Evolutionary conservation across 2,888 invertebrate species (phyloP), one percentile per base, ranked within the genome.

Genomic region (Tetragnatha montana): DNA sequence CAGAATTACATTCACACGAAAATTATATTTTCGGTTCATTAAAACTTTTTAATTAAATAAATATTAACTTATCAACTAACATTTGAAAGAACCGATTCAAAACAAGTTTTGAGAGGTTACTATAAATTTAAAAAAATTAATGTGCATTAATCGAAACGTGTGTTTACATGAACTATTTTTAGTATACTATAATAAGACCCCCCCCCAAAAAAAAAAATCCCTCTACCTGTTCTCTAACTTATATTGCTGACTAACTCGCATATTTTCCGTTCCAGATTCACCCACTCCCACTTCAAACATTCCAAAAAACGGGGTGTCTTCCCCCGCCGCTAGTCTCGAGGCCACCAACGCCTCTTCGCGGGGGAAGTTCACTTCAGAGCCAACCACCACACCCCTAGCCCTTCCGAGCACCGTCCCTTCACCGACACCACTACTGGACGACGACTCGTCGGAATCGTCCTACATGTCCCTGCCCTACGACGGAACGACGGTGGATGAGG

Each of bases 301-400:
- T 83, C 82, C 88, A 91, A 91, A 91, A 91, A 91, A 89, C 91
- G 88, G 88, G 87, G 87, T 89, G 78, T 81, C 91, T 91, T 91
- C 89, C 89, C 91, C 91, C 91, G 87, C 91, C 83, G 91, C 89
- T 87, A 89, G 82, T 87, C 88, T 74, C 75, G 87, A 85, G 84
- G 90, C 81, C 78, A 87, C 69, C 60, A 4, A 35, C 84, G 91
- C 90, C 89, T 83, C 88, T 80, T 76, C 83, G 88, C 88, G 91
- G 91, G 91, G 91, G 91, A 91, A 91, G 91, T 78, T 50, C 35
- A 19, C 12, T 19, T 50, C 73, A 19, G 49, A 87, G n/a, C n/a
- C 71, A 60, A 21, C 76, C 14, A 51, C 19, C 14, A 49, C 8
- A 17, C n/a, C 17, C 49, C 22, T 60, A 75, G 87, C 81, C 51